phyloP scores from a whole-genome alignment of 2,797 vertebrate species.

The Myotis daubentonii region DNA sequence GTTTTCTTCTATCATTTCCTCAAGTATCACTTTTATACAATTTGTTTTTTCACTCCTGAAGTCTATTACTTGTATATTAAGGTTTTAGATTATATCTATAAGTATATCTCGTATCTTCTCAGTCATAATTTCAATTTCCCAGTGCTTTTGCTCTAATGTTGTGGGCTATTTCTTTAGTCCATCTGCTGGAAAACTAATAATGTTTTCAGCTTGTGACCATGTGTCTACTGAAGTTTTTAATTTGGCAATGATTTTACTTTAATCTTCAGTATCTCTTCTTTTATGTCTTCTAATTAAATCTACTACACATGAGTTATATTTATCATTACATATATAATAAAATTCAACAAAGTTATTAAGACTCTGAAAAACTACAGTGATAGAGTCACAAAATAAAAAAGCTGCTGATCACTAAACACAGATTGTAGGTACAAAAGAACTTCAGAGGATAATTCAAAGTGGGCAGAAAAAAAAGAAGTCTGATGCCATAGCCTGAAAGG shows the following conservation, averaged over 20 bases:
- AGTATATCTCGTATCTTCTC: neutral
- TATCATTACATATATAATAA: slow-evolving; percentile 29
- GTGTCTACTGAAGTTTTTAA: slow-evolving; percentile 34
- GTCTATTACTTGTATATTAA: neutral
- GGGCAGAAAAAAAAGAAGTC: neutral
- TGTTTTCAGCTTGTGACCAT: neutral
- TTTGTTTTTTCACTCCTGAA: slow-evolving; percentile 15
- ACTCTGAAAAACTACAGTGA: neutral
- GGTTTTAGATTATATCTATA: neutral
- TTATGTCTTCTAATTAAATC: neutral
- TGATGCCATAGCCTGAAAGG: neutral
- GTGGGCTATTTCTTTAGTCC: neutral
- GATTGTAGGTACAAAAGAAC: neutral
- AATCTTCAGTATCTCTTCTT: neutral
- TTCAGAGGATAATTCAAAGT: neutral
- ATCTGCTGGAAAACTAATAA: neutral
- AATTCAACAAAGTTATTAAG: neutral
- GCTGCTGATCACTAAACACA: neutral
- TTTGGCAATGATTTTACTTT: neutral
- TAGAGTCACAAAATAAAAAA: neutral
- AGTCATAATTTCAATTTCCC: slow-evolving; percentile 3
- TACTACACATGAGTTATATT: neutral
- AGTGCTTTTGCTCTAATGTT: neutral
- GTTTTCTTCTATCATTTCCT: slow-evolving; percentile 5
- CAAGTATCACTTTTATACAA: neutral